Conservation (phyloP, 2,113 vertebrate genomes). For the Bothrops jararaca region DNA sequence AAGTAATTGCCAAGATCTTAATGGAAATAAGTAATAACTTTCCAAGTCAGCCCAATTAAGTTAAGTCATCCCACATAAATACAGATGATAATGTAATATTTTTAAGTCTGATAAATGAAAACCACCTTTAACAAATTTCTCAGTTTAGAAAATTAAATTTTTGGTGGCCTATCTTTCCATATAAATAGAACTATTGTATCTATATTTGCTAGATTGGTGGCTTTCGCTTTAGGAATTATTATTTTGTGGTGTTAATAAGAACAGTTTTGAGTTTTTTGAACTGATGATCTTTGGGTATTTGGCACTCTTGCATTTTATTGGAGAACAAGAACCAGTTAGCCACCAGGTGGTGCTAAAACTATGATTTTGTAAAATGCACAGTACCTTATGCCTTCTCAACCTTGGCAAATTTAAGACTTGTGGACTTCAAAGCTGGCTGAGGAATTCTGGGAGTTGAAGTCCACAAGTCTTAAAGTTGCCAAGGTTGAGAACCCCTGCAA, state of each 20-base stretch:
- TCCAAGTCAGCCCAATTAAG: neutral
- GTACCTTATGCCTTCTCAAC: neutral
- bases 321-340: neutral
- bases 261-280: neutral
- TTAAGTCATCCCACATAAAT: neutral
- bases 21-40: neutral
- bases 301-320: neutral
- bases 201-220: neutral
- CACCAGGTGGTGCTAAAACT: slow-evolving; percentile 10
- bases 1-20: neutral
- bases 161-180: neutral
- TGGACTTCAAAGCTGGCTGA: no score
- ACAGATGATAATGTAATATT: neutral
- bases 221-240: neutral
- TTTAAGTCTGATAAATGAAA: neutral
- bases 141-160: neutral
- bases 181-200: neutral
- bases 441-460: no score
- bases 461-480: no score
- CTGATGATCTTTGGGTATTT: neutral
- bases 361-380: neutral
- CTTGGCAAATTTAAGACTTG: no score
- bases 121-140: neutral
- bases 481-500: no score
- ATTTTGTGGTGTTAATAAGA: neutral